A percentile compares a stretch with the other conserved stretches of the same genome.
Evolutionary conservation across 1,140 invertebrate genomes (phyloP).

Genomic region (Tetraneura akinire): DNA sequence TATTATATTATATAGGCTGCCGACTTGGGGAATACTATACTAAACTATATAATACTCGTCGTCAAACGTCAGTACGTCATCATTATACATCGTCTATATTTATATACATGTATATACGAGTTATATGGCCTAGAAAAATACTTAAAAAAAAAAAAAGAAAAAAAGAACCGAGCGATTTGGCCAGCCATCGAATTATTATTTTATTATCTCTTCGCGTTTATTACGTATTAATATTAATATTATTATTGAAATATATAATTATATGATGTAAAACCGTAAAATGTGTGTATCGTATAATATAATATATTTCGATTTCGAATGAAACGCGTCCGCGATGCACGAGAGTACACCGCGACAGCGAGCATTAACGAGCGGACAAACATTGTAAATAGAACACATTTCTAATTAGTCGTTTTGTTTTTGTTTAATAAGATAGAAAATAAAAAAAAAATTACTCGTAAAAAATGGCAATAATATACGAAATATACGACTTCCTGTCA

Average conservation of each 20-base stretch:
- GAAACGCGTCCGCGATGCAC: background rate
- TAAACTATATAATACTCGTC: background rate
- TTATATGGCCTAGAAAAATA: no score
- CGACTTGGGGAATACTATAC: background rate
- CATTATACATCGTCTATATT: background rate
- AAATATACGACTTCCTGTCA: constrained; percentile 27
- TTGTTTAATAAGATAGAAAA: constrained; percentile 20
- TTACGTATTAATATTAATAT: background rate
- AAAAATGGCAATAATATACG: constrained; percentile 27
- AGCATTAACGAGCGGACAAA: constrained; percentile 25
- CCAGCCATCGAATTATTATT: background rate
- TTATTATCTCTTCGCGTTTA: no score
- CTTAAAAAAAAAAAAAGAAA: no score
- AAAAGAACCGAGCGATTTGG: background rate
- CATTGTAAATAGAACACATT: constrained; percentile 28
- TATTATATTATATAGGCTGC: background rate
- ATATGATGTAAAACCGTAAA: background rate
- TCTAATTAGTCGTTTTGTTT: constrained; percentile 34
- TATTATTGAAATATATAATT: background rate
- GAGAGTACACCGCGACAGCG: background rate
- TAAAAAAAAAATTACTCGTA: constrained; percentile 32
- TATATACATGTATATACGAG: background rate
- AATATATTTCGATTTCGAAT: background rate
- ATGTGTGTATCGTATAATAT: no score
- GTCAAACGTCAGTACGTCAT: constrained; percentile 8